Conservation (phyloP, 2,113 vertebrate species). For the Anguilla japonica region DNA sequence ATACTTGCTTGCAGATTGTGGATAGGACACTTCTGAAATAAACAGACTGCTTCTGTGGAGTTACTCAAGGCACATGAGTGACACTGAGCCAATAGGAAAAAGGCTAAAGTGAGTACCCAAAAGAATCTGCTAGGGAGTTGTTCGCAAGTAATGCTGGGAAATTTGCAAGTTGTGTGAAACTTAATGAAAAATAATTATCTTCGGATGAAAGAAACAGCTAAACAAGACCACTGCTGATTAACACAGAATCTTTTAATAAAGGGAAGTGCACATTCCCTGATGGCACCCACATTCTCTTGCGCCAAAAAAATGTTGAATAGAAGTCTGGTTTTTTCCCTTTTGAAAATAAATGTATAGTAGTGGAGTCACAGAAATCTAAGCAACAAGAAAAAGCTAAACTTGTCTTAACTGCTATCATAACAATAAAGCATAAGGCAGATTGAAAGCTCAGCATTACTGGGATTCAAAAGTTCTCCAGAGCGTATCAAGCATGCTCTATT, state of each 20-base stretch:
- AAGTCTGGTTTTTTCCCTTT: not conserved
- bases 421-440: not conserved
- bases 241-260: not conserved
- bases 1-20: not conserved
- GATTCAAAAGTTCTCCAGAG: not conserved
- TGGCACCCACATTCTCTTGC: no score
- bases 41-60: not conserved
- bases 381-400: not conserved
- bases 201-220: not conserved
- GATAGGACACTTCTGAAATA: not conserved
- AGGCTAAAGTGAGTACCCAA: not conserved
- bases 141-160: not conserved
- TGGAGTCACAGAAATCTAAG: not conserved
- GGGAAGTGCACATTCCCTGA: not conserved
- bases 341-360: not conserved
- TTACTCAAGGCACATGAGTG: not conserved
- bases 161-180: not conserved
- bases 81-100: not conserved
- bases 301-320: no score
- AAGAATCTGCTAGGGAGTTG: not conserved
- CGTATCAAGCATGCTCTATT: not conserved
- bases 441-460: no score
- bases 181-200: not conserved
- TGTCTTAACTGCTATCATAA: no score
- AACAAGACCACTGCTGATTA: not conserved